A percentile compares a stretch with the other conserved stretches of the same genome.
Conservation (phyloP, 2,888 invertebrate genomes). For the Clistopyga incitator region DNA sequence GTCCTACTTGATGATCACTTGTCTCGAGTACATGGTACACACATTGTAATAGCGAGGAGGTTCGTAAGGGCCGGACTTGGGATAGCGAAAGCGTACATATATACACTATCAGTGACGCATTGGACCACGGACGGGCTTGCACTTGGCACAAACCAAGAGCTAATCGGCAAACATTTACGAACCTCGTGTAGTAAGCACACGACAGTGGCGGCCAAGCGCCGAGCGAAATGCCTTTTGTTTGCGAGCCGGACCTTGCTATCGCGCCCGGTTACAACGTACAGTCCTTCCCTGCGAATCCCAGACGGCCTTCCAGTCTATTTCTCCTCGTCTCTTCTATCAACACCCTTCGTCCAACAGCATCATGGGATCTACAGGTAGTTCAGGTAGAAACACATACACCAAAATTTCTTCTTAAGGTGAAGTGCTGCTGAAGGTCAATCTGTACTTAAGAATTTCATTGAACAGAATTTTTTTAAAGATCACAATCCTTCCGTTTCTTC, state of each 20-base stretch:
- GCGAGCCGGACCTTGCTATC: slow-evolving; percentile 73
- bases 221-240: slow-evolving; percentile 78
- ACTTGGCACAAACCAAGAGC: slow-evolving; percentile 68
- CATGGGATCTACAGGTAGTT: slow-evolving; percentile 69
- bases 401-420: too few species aligned
- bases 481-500: too few species aligned
- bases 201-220: slow-evolving; percentile 54
- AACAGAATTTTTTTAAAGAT: too few species aligned
- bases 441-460: too few species aligned
- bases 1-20: background rate
- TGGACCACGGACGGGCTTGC: slow-evolving; percentile 16
- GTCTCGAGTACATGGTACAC: background rate
- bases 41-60: background rate
- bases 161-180: slow-evolving; percentile 82
- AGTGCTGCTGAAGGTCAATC: too few species aligned
- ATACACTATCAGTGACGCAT: slow-evolving; percentile 1
- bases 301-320: slow-evolving; percentile 78
- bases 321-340: slow-evolving; percentile 62
- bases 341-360: slow-evolving; percentile 30
- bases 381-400: background rate
- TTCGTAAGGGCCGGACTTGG: background rate
- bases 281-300: slow-evolving; percentile 72
- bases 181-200: slow-evolving; percentile 71
- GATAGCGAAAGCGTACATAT: background rate
- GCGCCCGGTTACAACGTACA: slow-evolving; percentile 70